Base-by-base conservation (phyloP, 2,797 vertebrate species). In the Tamandua tetradactyla region DNA sequence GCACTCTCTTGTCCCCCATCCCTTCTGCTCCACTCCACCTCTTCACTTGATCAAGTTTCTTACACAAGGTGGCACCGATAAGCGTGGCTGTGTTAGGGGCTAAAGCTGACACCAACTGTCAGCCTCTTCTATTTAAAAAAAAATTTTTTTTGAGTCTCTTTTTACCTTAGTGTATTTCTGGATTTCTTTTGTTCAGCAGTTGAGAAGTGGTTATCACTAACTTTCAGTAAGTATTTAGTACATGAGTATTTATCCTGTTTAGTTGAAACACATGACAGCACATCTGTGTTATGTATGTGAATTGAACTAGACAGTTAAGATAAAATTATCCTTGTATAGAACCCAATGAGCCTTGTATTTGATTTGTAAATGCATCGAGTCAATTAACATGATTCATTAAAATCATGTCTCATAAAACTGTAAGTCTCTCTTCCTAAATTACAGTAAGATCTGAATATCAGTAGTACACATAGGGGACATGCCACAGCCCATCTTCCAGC, bases 391-490 rank as follows among this genome's bases (percentile, higher is more conserved):
- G 44, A 80, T 40, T 89, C 14, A 72, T 55, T 64, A 47, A 94
- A 68, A 42, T 42, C 15, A 5, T 71, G 12, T 76, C 62, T 66
- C 52, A 61, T 8, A 76, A n/a, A 91, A 62, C 23, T 2, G 0
- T 3, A 82, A 66, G 11, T 18, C 9, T 66, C 42, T 78, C 52
- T 78, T 87, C 92, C 61, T 80, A 61, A 47, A 79, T 66, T 11
- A 40, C 20, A 30, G 7, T 62, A 64, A 90, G 37, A 23, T 71
- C 12, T 47, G 27, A 30, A 22, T 35, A 23, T 76, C n/a, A n/a
- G n/a, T 57, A 20, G 9, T 35, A 72, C 32, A 11, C 1, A 1
- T 0, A 0, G 32, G 40, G 3, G 9, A 25, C 25, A 71, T 52
- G 40, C 37, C 35, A 5, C 7, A 1, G 74, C 49, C 20, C n/a